Percentiles rank a stretch among this genome's conserved stretches.
Conservation (phyloP, 1,140 invertebrate species). For the Lordiphosa stackelbergi region DNA sequence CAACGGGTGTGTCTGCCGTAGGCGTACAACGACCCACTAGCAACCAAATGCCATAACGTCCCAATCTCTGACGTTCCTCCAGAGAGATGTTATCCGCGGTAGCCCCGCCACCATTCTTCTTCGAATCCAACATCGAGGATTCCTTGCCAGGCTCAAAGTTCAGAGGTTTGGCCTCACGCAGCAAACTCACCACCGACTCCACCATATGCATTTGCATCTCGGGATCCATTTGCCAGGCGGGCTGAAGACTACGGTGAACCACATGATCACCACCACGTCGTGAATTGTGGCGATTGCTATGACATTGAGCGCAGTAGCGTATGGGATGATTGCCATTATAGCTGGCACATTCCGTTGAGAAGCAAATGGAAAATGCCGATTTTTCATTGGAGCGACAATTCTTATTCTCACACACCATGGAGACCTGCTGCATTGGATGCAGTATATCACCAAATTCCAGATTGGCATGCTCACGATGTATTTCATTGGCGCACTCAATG, state of each 20-base stretch:
- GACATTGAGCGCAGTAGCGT: constrained; percentile 93
- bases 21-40: constrained; percentile 95
- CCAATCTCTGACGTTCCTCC: constrained; percentile 92
- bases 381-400: constrained; percentile 95
- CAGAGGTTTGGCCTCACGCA: constrained; percentile 88
- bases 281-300: constrained; percentile 92
- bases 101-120: constrained; percentile 57
- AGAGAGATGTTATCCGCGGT: constrained; percentile 81
- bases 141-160: constrained; percentile 81
- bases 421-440: constrained; percentile 95
- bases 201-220: constrained; percentile 96
- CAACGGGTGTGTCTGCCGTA: constrained; percentile 88
- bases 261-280: constrained; percentile 92
- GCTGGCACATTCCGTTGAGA: constrained; percentile 96
- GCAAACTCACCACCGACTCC: constrained; percentile 94
- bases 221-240: constrained; percentile 91
- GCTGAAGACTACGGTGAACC: constrained; percentile 89
- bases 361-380: constrained; percentile 96
- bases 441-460: constrained; percentile 94
- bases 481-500: constrained; percentile 96
- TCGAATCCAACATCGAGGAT: constrained; percentile 36
- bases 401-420: constrained; percentile 98
- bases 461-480: constrained; percentile 88
- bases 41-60: constrained; percentile 96
- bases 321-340: constrained; percentile 97